Percentiles rank a stretch among this genome's conserved stretches.
phyloP scores from a whole-genome alignment of 2,888 invertebrate genomes.

The Platycnemis pennipes region DNA sequence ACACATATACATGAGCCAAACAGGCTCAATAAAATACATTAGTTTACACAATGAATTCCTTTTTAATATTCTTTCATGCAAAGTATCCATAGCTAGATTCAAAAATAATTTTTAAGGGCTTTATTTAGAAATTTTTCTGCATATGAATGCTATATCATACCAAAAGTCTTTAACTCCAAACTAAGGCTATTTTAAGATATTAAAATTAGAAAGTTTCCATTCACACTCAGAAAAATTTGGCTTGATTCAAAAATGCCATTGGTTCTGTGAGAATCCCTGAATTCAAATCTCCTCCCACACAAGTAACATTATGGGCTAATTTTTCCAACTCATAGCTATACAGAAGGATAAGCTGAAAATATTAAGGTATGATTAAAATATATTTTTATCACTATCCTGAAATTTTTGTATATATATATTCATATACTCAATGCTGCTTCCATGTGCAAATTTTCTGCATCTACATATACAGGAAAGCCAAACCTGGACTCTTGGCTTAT shows the following conservation, averaged over 20 bases:
- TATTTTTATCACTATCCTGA: conserved; percentile 59
- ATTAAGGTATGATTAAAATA: conserved; percentile 64
- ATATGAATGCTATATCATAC: neutral
- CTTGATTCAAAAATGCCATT: conserved; percentile 54
- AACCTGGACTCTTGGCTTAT: conserved; percentile 55
- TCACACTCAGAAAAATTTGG: conserved; percentile 57
- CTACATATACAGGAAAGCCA: conserved; percentile 50
- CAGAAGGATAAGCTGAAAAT: conserved; percentile 62
- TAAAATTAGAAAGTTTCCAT: conserved; percentile 37
- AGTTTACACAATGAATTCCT: conserved; percentile 28
- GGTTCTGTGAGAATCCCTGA: conserved; percentile 60
- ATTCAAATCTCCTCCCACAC: conserved; percentile 39
- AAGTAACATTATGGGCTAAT: conserved; percentile 45
- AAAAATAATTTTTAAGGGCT: conserved; percentile 45
- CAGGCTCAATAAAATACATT: conserved; percentile 53
- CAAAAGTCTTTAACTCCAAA: conserved; percentile 22
- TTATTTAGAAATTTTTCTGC: neutral
- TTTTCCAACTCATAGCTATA: conserved; percentile 42
- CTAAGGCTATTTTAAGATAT: conserved; percentile 42
- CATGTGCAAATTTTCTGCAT: conserved; percentile 52
- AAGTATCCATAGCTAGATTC: conserved; percentile 8
- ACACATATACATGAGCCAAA: conserved; percentile 57
- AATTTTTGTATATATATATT: conserved; percentile 31
- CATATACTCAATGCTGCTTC: conserved; percentile 39
- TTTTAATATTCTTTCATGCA: conserved; percentile 46